Evolutionary conservation across 2,888 invertebrate species (phyloP), one percentile per base, ranked within the genome.

Genomic region (Eristalis intricaria): DNA sequence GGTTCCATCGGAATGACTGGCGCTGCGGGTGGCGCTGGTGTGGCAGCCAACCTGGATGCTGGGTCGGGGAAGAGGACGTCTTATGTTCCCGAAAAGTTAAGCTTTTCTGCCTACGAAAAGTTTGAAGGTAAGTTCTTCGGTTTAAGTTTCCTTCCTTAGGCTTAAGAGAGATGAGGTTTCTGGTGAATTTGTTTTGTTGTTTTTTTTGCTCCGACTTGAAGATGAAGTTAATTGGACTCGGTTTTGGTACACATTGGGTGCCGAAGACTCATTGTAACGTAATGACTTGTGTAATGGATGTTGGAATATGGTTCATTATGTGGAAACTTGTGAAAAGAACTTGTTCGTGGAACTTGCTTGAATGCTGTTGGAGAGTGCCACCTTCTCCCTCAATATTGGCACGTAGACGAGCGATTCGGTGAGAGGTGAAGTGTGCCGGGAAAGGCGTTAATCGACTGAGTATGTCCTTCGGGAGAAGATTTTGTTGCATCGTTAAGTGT

Each of bases 91-190:
- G 97, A 97, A 92, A 98, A 97, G 93, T 94, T 98, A 90, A 96
- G 97, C 94, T 97, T 97, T 93, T 96, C 96, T 91, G 94, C 97
- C 88, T 97, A 96, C 92, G 97, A 98, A 93, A 98, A 97, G 93
- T 98, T 98, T 94, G 98, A 98, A 96, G 98, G 98, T 98, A 94
- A 94, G 94, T 91, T 75, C 50, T 74, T 60, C 69, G 66, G 65
- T 71, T 66, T 56, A 26, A 60, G 23, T 73, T 84, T 77, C 64
- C 68, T 79, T 76, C 89, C 90, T 13, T 91, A 70, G 50, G 50
- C 61, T 71, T 83, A 82, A 61, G 32, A 29, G 22, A 73, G 73
- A 19, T 64, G 64, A 22, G 83, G 56, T 74, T 90, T 90, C 90
- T 90, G 90, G 85, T 90, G 50, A n/a, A 50, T 50, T 50, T 90